Evolutionary conservation across 2,797 vertebrate species (phyloP).

Genomic region (Chrysolophus pictus): DNA sequence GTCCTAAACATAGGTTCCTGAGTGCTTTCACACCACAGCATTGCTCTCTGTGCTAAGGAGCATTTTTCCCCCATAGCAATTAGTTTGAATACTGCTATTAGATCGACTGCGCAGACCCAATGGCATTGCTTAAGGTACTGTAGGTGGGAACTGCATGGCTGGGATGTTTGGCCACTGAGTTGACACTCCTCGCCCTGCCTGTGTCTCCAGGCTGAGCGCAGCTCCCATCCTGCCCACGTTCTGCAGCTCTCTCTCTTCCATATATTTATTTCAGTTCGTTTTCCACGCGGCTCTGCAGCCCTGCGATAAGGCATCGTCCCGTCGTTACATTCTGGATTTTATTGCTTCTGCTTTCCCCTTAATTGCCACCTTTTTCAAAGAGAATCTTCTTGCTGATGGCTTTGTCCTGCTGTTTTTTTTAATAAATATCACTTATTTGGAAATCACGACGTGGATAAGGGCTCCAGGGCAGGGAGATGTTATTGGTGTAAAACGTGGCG

Average conservation of each 20-base stretch:
- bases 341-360: background rate
- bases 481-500: background rate
- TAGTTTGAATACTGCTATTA: conserved; percentile 6
- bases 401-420: background rate
- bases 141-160: too few relatives aligned
- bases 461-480: background rate
- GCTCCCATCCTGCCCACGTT: background rate
- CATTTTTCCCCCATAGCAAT: background rate
- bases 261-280: background rate
- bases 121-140: background rate
- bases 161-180: background rate
- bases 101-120: background rate
- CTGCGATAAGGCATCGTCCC: background rate
- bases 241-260: background rate
- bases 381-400: background rate
- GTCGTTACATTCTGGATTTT: background rate
- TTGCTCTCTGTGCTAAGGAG: background rate
- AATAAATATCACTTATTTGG: background rate
- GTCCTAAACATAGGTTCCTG: background rate
- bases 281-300: background rate
- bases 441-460: background rate
- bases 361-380: background rate
- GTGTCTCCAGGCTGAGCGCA: background rate
- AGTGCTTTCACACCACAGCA: background rate
- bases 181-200: fast-evolving